Percentiles rank a stretch among this genome's conserved stretches.
Conservation (phyloP, 2,797 vertebrate species). For the Brachyalestes nurse region DNA sequence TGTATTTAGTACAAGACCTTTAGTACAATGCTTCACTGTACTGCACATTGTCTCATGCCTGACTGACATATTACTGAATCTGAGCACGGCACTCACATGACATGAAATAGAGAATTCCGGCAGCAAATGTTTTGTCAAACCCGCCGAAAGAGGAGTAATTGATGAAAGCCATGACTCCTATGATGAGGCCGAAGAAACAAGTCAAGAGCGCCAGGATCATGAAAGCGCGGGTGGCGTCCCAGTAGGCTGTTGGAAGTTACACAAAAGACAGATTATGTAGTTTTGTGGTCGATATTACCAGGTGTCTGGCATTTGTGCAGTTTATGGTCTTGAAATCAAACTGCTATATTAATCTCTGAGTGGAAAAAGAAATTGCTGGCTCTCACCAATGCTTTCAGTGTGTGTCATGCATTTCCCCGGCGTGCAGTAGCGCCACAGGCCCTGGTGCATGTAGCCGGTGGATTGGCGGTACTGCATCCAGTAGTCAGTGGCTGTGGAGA, state of each 20-base stretch:
- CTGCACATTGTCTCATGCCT: neutral
- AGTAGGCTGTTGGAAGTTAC: constrained; percentile 74
- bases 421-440: constrained; percentile 84
- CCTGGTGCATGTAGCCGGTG: constrained; percentile 84
- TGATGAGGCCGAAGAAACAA: constrained; percentile 82
- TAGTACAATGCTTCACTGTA: neutral
- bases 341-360: neutral
- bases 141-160: constrained; percentile 81
- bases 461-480: constrained; percentile 87
- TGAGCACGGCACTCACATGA: constrained; percentile 73
- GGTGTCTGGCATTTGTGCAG: neutral
- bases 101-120: constrained; percentile 85
- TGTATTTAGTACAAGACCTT: neutral
- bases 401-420: constrained; percentile 84
- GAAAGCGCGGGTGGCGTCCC: constrained; percentile 84
- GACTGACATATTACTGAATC: neutral
- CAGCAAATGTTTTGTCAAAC: constrained; percentile 84
- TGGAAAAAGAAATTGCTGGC: neutral
- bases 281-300: neutral
- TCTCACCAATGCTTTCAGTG: constrained; percentile 71
- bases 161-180: constrained; percentile 85
- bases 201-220: constrained; percentile 84
- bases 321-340: neutral
- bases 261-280: neutral
- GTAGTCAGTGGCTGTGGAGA: constrained; percentile 86